Base-by-base conservation (phyloP, 1,140 invertebrate species). In the Delia radicum region DNA sequence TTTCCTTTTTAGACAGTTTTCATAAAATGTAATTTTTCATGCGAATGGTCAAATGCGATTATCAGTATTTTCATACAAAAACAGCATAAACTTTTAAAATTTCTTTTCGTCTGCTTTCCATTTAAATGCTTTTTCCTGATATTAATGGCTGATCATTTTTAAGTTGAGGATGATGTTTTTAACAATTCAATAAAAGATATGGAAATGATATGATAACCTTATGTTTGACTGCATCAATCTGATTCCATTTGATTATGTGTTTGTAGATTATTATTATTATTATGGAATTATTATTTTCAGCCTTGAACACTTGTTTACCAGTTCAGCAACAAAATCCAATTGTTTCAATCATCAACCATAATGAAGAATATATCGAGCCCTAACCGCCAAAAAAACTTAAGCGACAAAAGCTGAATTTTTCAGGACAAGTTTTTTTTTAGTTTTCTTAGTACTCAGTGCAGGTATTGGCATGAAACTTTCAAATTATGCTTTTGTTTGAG, bases 21-120 rank as follows among this genome's bases (percentile, higher is more conserved):
- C 48, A 55, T 55, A 55, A 55, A 21, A 6, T 55, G 48, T 21
- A 55, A 55, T 55, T 55, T 55, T 55, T 21, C 48, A 55, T 21
- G 48, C 48, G 48, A 55, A 55, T 55, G 48, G 48, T 21, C 48
- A 55, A 55, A 55, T 55, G n/a, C 48, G 48, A 55, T 55, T 55
- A 55, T 55, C 21, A 21, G 48, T 18, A 48, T 48, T 48, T 18
- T 48, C 7, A 48, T 48, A 21, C 8, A 48, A 21, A n/a, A 48
- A 18, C 37, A 42, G 37, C 37, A 42, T 13, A 42, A 42, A 42
- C 37, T 13, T 12, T 33, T 10, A 33, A 5, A 10, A 33, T 42
- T 42, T 3, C 37, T 12, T 42, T 42, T 33, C 10, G 4, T 33
- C 10, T 33, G 10, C 10, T 33, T 33, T 42, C 3, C 10, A 42